phyloP scores from a whole-genome alignment of 2,888 invertebrate genomes.

The Liopterus haemorrhoidalis region DNA sequence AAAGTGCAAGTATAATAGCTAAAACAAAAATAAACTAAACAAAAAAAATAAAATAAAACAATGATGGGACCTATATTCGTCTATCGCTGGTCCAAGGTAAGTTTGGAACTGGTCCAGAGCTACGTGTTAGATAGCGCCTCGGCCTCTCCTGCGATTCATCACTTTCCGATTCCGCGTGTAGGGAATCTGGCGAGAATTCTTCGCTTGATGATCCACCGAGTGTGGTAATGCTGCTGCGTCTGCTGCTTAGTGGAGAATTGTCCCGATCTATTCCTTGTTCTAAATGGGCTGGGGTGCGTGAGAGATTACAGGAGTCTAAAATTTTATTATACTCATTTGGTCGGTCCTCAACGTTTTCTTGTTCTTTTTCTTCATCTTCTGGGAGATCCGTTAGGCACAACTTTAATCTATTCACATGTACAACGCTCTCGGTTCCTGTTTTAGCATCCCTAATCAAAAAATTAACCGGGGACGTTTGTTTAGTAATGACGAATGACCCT shows the following conservation, averaged over 20 bases:
- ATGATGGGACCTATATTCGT: neutral
- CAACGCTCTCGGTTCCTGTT: neutral
- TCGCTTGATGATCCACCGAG: too few relatives aligned
- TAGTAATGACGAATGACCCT: too few relatives aligned
- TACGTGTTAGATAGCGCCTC: neutral
- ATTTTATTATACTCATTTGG: too few relatives aligned
- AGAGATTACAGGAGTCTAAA: too few relatives aligned
- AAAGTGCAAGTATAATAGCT: neutral
- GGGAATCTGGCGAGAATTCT: too few relatives aligned
- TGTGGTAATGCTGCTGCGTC: neutral
- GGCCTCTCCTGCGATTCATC: neutral
- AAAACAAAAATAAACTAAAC: neutral
- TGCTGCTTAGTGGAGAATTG: neutral
- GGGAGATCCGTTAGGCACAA: neutral
- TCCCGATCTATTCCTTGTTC: neutral
- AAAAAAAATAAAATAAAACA: neutral
- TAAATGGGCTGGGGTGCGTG: neutral
- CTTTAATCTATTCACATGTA: neutral
- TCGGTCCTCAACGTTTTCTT: too few relatives aligned
- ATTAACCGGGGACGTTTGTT: too few relatives aligned
- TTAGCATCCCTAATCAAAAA: neutral
- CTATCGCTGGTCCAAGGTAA: neutral
- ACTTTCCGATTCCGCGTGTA: too few relatives aligned
- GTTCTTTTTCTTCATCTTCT: neutral
- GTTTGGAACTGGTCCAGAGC: neutral